These are phyloP conservation scores for Gymnocheta viridis DNA, from an alignment of 2,888 invertebrate genomes.

Conservation along the genomic window DNA sequence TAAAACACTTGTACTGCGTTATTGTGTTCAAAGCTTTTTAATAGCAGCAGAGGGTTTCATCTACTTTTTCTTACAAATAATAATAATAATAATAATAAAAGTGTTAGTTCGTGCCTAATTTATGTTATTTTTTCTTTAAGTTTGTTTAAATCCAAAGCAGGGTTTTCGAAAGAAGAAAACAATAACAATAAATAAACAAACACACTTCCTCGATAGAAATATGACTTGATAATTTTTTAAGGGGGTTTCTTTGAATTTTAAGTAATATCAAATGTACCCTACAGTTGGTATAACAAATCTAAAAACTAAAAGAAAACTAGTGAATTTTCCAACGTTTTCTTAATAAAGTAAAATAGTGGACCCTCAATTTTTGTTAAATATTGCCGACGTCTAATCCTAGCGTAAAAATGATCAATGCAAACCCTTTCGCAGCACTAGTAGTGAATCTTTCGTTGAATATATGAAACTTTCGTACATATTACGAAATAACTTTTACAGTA, in stretches of 20 bases:
- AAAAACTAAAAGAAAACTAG: too few species aligned
- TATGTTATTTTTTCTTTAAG: constrained; percentile 36
- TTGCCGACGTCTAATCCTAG: too few species aligned
- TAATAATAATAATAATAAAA: constrained; percentile 44
- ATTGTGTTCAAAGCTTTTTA: constrained; percentile 10
- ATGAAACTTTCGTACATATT: too few species aligned
- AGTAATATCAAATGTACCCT: not conserved
- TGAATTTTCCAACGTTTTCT: too few species aligned
- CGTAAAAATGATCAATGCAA: too few species aligned
- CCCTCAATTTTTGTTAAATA: too few species aligned
- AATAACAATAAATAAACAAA: not conserved
- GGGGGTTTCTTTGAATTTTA: not conserved
- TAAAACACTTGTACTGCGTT: not conserved
- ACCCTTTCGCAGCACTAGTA: too few species aligned
- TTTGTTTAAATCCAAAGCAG: constrained; percentile 3
- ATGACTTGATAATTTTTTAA: constrained; percentile 26
- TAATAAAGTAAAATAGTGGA: too few species aligned
- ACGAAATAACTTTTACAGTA: too few species aligned
- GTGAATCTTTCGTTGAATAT: too few species aligned
- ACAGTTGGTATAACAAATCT: not conserved
- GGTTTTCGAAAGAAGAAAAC: constrained; percentile 12
- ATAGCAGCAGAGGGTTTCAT: not conserved
- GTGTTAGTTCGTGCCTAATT: constrained; percentile 64
- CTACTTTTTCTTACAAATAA: constrained; percentile 7
- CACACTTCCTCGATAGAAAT: constrained; percentile 34